A percentile compares a stretch with the other conserved stretches of the same genome.
Conservation (phyloP, 2,113 vertebrate species). For the Callionymus lyra region DNA sequence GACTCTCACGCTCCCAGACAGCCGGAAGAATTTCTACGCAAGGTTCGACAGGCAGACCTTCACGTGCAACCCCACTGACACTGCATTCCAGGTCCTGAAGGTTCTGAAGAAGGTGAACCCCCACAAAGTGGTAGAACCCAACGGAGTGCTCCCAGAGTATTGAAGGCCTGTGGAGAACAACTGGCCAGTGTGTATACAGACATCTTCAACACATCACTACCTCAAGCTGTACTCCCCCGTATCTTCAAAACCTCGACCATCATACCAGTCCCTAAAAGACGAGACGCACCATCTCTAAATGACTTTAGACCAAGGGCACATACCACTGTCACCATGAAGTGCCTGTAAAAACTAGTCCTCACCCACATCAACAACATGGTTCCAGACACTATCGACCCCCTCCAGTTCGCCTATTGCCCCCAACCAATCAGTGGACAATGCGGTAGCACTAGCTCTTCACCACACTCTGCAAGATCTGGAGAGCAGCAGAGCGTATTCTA, state of each 20-base stretch:
- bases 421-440: conserved; percentile 4
- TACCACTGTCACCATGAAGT: too few relatives aligned
- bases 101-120: too few relatives aligned
- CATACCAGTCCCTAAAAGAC: too few relatives aligned
- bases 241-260: neutral
- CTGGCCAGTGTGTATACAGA: neutral
- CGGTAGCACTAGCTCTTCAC: conserved; percentile 1
- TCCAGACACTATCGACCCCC: neutral
- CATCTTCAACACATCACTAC: too few relatives aligned
- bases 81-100: too few relatives aligned
- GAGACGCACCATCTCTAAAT: neutral
- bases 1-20: too few relatives aligned
- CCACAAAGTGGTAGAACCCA: too few relatives aligned
- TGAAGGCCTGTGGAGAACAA: neutral
- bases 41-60: too few relatives aligned
- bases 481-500: neutral
- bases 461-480: neutral
- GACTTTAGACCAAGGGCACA: neutral
- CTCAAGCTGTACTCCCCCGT: neutral
- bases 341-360: neutral
- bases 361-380: neutral
- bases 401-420: neutral
- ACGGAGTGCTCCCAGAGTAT: too few relatives aligned
- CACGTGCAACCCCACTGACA: too few relatives aligned
- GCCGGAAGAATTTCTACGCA: too few relatives aligned